A percentile compares a stretch with the other conserved stretches of the same genome.
phyloP scores from a whole-genome alignment of 2,888 invertebrate species.

The Noctua fimbriata region DNA sequence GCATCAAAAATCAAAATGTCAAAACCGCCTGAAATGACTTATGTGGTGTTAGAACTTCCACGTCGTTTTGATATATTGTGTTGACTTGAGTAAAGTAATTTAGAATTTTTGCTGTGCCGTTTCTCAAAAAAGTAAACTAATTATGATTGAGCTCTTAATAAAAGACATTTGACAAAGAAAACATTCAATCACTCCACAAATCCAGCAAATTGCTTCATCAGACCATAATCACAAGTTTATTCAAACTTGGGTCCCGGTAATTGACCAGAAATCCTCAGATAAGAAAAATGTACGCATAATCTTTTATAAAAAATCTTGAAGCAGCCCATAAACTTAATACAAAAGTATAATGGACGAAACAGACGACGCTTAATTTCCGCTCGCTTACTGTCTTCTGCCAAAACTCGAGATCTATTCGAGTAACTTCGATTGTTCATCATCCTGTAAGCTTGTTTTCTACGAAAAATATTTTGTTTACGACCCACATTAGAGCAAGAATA shows the following conservation, averaged over 20 bases:
- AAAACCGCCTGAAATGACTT: neutral
- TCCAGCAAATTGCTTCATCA: constrained; percentile 14
- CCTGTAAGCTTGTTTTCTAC: constrained; percentile 75
- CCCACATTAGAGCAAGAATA: constrained; percentile 44
- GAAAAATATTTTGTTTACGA: constrained; percentile 54
- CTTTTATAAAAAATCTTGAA: constrained; percentile 53
- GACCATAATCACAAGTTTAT: constrained; percentile 37
- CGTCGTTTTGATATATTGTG: neutral
- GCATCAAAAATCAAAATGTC: neutral
- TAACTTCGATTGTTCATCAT: constrained; percentile 83
- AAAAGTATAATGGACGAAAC: constrained; percentile 80
- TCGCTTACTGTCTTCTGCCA: constrained; percentile 62
- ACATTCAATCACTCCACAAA: neutral
- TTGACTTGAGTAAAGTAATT: neutral
- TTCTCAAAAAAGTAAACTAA: neutral
- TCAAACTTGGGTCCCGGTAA: constrained; percentile 29
- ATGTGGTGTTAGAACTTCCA: too few relatives aligned
- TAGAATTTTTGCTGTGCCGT: neutral
- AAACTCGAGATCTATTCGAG: constrained; percentile 60
- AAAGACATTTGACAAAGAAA: neutral
- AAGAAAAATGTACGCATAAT: constrained; percentile 23
- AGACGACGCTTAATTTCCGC: constrained; percentile 83
- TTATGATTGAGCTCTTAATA: neutral
- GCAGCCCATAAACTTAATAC: constrained; percentile 73
- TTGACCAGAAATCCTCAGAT: constrained; percentile 26